phyloP scores from a whole-genome alignment of 64 coral and sea anemone genomes.

The Pocillopora damicornis region DNA sequence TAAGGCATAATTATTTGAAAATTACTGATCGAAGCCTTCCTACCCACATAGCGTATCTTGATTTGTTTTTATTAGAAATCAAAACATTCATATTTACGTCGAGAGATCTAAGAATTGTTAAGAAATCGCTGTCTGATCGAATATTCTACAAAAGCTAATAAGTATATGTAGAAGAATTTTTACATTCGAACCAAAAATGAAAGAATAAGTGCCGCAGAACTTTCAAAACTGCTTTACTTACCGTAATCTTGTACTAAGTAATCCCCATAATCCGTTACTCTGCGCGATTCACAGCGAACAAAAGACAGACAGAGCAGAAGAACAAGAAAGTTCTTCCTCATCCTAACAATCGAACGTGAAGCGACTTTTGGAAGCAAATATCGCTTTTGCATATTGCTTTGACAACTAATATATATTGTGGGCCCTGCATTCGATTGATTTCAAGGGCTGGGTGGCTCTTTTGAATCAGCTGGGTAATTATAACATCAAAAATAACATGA shows the following conservation, averaged over 20 bases:
- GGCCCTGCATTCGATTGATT: too few relatives aligned
- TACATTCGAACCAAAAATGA: not conserved
- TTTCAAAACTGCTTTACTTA: not conserved
- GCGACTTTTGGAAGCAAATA: conserved; percentile 13
- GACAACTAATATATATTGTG: not conserved
- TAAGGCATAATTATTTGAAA: not conserved
- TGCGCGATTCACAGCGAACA: not conserved
- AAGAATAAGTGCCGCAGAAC: not conserved
- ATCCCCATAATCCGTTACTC: not conserved
- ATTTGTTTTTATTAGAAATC: not conserved
- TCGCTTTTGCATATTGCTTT: conserved; percentile 4
- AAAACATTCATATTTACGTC: not conserved
- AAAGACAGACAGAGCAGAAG: conserved; percentile 1
- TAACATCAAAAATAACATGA: not conserved
- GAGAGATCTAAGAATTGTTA: not conserved
- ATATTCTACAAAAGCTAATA: not conserved
- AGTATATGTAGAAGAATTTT: not conserved
- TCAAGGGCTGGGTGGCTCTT: not conserved
- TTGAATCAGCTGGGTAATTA: not conserved
- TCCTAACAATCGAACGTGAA: not conserved
- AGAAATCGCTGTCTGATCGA: too few relatives aligned
- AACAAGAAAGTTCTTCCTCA: not conserved
- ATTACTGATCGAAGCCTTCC: not conserved
- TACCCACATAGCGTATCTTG: not conserved
- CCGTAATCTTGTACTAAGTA: not conserved